Base-by-base conservation (phyloP, 2,888 invertebrate genomes). In the Athalia circularis region DNA sequence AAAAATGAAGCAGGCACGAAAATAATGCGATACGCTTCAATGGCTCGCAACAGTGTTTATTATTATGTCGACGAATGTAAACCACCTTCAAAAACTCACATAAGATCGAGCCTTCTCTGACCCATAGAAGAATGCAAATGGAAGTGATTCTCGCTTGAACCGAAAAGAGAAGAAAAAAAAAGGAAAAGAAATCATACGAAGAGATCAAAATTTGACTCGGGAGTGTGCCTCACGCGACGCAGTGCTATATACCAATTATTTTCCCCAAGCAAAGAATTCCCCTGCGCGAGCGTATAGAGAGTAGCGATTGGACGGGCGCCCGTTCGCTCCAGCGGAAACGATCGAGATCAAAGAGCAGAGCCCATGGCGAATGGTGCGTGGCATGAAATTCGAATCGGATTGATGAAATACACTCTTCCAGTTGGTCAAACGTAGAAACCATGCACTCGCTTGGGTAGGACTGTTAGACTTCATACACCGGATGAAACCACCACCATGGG, bases 381-480 rank as follows among this genome's bases (percentile, higher is more conserved):
- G 48, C 72, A 77, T 80, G 74, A 77, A 80, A 84, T 80, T 81
- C 80, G 81, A 80, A 80, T 81, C 79, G 81, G 78, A 77, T 83
- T 81, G 77, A 77, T 80, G 77, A 80, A 76, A 65, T 65, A 65
- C 54, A 65, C 77, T 77, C 65, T 65, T 67, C 65, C 62, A 77
- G 52, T 77, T 65, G 57, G 65, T 52, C 77, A 59, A 47, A 65
- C 75, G 57, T 72, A 72, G 59, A 47, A 72, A 59, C 72, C 72
- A 59, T 72, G 72, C 72, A 72, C 59, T 72, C 72, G 72, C 45
- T 72, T 72, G 72, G 72, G 8, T 8, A 29, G 29, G 29, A 29
- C 72, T 57, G 72, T 72, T 72, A 72, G 8, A n/a, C 47, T n/a
- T 43, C 57, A 47, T 59, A 57, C 57, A 57, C 57, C 62, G 75